Base-by-base conservation (phyloP, 2,888 invertebrate species). In the Hyposoter didymator region DNA sequence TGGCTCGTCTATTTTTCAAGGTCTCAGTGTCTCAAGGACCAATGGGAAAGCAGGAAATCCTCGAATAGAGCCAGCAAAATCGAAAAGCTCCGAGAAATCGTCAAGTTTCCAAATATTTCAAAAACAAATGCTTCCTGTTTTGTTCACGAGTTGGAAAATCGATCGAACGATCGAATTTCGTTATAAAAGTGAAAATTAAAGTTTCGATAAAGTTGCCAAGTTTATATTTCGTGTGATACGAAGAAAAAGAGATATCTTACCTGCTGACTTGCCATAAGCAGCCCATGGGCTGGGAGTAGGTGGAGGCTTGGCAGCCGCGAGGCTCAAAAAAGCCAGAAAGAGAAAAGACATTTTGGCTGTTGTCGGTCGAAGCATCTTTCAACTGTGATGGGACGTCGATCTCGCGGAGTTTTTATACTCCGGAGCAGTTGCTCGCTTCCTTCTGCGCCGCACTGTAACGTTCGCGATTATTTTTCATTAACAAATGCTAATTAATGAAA, bases 201-300 rank as follows among this genome's bases (percentile, higher is more conserved):
- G 14, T 14, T 47, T 35, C 47, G 47, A 70, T 45, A n/a, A 22
- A 8, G 52, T n/a, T 5, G 35, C 39, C 12, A 43, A 8, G 14
- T 45, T 45, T 28, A 28, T n/a, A n/a, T n/a, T n/a, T 59, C n/a
- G 28, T 32, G 39, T 17, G 17, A 10, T 28, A 52, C 7, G 39
- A 81, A 64, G 0, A 0, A 14, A 70, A 55, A 28, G 4, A 32
- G 19, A 49, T 19, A 62, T 45, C 66, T 85, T 17, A 85, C 85
- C 73, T 55, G 83, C 32, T n/a, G 59, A 59, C 59, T 83, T 83
- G 43, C 74, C 74, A 64, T 64, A 81, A 67, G 67, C 47, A 19
- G 84, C 52, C 88, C 92, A 93, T 89, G 90, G 86, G 81, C 90
- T 91, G 88, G 88, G 69, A 88, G n/a, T 22, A 14, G 90, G 87